These are phyloP conservation scores for Gryllus longicercus DNA, from an alignment of 2,888 invertebrate species.

Conservation along the genomic window DNA sequence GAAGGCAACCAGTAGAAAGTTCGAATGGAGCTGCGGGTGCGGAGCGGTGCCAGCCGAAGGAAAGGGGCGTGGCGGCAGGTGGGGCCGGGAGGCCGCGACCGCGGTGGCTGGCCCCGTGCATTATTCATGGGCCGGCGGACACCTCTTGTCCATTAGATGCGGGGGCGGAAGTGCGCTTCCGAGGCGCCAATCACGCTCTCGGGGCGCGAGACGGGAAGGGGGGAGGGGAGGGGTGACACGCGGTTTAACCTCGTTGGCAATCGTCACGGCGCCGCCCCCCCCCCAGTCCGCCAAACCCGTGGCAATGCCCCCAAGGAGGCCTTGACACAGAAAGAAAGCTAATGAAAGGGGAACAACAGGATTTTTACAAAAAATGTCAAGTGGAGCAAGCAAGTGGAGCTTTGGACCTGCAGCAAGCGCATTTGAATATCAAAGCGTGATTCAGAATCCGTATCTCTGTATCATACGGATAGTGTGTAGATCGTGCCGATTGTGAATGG, in stretches of 20 bases:
- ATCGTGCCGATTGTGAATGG: too few relatives aligned
- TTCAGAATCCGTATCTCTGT: too few relatives aligned
- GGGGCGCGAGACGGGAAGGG: neutral
- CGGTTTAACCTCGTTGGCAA: neutral
- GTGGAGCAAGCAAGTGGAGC: too few relatives aligned
- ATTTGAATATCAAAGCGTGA: too few relatives aligned
- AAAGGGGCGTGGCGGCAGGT: neutral
- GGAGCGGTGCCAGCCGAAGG: neutral
- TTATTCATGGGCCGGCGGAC: constrained; percentile 17
- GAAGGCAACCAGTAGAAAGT: too few relatives aligned
- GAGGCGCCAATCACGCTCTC: constrained; percentile 6
- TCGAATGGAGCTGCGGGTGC: neutral
- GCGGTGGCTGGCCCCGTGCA: neutral
- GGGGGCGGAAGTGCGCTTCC: constrained; percentile 8
- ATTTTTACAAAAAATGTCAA: too few relatives aligned
- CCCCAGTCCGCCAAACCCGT: too few relatives aligned
- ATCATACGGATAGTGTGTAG: too few relatives aligned
- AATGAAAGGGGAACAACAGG: too few relatives aligned
- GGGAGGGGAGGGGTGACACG: neutral
- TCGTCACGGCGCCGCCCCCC: neutral
- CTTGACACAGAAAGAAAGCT: too few relatives aligned
- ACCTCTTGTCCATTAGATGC: constrained; percentile 4
- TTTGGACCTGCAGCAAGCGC: too few relatives aligned
- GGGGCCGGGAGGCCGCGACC: neutral
- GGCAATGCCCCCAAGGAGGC: too few relatives aligned